Evolutionary conservation across 2,888 invertebrate species (phyloP), one percentile per base, ranked within the genome.

Genomic region (Dicroscelio sp.): DNA sequence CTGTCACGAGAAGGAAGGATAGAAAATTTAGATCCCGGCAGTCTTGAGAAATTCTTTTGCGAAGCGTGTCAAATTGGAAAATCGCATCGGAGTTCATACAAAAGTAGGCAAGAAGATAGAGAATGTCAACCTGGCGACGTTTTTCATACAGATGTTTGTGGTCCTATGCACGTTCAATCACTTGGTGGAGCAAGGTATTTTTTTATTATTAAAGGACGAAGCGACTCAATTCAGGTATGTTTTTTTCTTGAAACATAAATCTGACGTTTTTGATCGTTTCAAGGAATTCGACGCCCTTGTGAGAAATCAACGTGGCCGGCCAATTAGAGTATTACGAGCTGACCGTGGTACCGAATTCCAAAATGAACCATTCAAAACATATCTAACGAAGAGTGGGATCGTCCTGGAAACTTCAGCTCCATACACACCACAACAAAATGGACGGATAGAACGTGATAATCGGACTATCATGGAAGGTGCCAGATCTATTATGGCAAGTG

Each of bases 161-260:
- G 52, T n/a, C 67, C 90, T 0, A 86, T 90, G 73, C 88, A 87
- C 17, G 71, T 60, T 0, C 63, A 82, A 20, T 93, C 93, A 0
- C 80, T 92, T 14, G 84, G 91, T 3, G 92, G 93, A 12, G 83
- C 90, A 2, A 83, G 78, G 27, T 94, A 85, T 48, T 89, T 80
- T n/a, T 75, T 67, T 89, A 0, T 25, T 89, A 0, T 20, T 84
- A 6, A 89, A 85, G 27, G 88, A 89, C 43, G 85, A 89, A 35
- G 65, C 80, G 0, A 84, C 93, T 0, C 73, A 84, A 1, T 94
- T 69, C 58, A 58, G 82, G 31, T 87, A 73, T 55, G 93, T 93
- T 1, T 93, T 85, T 43, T 94, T 94, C 48, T 1, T 95, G 52
- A 85, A 71, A 75, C 52, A 92, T 33, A 94, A 94, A 65, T 85